Conservation (phyloP, 2,113 vertebrate genomes). For the Corydoras maculifer region DNA sequence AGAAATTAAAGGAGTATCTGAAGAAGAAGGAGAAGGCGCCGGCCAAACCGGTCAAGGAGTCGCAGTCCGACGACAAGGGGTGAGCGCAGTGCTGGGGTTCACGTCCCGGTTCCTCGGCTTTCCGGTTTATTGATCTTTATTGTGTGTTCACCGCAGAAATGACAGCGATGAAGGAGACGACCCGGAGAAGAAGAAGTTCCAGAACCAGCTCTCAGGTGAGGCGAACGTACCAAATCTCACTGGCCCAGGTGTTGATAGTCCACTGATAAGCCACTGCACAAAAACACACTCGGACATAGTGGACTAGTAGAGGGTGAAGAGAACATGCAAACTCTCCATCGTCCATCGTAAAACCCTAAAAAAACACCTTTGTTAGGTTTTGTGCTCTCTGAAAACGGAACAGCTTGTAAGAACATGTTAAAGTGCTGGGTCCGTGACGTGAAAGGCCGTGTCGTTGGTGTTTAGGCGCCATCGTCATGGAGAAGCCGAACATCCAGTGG, state of each 20-base stretch:
- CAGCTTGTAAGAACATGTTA: too few species aligned
- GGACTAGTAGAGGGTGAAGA: too few species aligned
- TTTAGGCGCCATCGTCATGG: slow-evolving; percentile 92
- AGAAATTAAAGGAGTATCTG: slow-evolving; percentile 90
- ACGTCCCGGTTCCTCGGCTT: background rate
- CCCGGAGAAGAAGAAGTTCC: slow-evolving; percentile 95
- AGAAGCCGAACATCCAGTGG: slow-evolving; percentile 93
- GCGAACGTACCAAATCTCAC: background rate
- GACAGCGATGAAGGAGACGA: slow-evolving; percentile 93
- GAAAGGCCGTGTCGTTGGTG: background rate
- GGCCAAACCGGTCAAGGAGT: slow-evolving; percentile 87
- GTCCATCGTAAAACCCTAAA: too few species aligned
- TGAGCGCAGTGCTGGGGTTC: slow-evolving; percentile 43
- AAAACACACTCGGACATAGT: too few species aligned
- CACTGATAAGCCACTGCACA: too few species aligned
- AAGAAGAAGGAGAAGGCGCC: slow-evolving; percentile 83
- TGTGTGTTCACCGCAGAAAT: slow-evolving; percentile 66
- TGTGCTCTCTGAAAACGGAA: too few species aligned
- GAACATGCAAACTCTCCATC: too few species aligned
- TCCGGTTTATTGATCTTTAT: background rate
- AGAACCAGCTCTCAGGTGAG: slow-evolving; percentile 92
- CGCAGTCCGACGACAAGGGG: slow-evolving; percentile 89
- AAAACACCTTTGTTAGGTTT: too few species aligned
- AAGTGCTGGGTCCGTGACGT: too few species aligned
- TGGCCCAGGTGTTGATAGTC: too few species aligned